Evolutionary conservation across 2,888 invertebrate species (phyloP).

Genomic region (Icerya purchasi): DNA sequence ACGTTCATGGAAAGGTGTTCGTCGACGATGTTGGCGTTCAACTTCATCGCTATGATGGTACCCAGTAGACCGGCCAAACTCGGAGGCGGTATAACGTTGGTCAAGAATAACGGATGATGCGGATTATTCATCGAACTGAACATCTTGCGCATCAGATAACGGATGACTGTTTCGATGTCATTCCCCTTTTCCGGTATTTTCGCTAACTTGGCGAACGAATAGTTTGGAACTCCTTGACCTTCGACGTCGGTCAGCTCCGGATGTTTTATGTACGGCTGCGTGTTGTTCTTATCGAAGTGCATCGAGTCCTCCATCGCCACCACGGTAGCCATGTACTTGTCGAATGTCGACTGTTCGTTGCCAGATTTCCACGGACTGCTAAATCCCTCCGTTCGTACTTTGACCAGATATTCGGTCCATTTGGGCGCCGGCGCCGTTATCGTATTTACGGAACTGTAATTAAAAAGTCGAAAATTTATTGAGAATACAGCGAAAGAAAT

Average conservation of each 20-base stretch:
- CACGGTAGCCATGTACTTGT: background rate
- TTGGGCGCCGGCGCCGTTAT: background rate
- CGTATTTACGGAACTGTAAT: too few species aligned
- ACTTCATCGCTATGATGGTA: background rate
- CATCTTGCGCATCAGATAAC: background rate
- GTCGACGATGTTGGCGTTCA: background rate
- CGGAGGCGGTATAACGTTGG: background rate
- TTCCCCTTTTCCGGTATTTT: background rate
- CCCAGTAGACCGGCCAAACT: background rate
- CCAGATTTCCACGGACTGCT: background rate
- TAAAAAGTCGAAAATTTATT: too few species aligned
- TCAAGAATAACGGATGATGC: background rate
- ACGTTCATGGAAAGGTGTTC: background rate
- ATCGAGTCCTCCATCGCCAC: background rate
- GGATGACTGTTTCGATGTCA: background rate
- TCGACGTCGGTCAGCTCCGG: background rate
- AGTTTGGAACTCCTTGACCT: background rate
- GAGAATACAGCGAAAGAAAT: too few species aligned
- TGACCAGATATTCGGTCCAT: background rate
- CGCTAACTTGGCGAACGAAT: background rate
- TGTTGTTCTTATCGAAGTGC: background rate
- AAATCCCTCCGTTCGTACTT: background rate
- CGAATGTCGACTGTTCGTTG: background rate
- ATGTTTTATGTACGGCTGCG: background rate
- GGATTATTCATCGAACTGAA: background rate